Percentiles rank a stretch among this genome's conserved stretches.
phyloP scores from a whole-genome alignment of 2,797 vertebrate species.

The Lepilemur septentrionalis region DNA sequence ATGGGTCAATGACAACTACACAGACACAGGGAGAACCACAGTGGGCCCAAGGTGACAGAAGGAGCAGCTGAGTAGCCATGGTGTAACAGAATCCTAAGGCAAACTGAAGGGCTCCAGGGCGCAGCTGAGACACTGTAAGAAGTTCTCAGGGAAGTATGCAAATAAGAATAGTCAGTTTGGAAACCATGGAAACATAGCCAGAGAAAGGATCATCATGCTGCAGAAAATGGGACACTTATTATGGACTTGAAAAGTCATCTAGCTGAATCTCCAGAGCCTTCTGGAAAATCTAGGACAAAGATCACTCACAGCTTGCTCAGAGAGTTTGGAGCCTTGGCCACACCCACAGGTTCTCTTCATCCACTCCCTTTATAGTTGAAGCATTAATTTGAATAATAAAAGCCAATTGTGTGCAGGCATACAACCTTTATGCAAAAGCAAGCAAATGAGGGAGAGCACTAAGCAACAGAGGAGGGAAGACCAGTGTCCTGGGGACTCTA shows the following conservation, averaged over 20 bases:
- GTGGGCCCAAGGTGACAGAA: background rate
- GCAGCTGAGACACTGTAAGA: background rate
- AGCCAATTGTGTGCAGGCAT: background rate
- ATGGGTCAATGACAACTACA: conserved; percentile 12
- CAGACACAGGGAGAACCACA: conserved; percentile 30
- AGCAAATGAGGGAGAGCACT: background rate
- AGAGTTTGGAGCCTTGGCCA: background rate
- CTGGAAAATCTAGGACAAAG: conserved; percentile 23
- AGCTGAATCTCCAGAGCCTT: background rate
- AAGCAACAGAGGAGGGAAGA: background rate
- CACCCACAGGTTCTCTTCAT: background rate
- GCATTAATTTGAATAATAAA: conserved; percentile 38
- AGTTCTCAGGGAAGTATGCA: conserved; percentile 24
- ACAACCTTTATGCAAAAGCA: background rate
- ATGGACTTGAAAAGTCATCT: background rate
- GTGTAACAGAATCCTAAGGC: background rate
- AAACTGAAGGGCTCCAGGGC: background rate
- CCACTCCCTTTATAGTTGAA: background rate
- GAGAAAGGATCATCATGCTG: background rate
- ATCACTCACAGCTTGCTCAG: background rate
- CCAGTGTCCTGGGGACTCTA: background rate
- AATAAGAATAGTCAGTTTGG: conserved; percentile 15
- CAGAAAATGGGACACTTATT: conserved; percentile 26
- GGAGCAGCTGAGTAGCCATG: background rate
- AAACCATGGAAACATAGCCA: conserved; percentile 54